A percentile compares a stretch with the other conserved stretches of the same genome.
Evolutionary conservation across 2,113 vertebrate species (phyloP).

Genomic region (Diadophis punctatus): DNA sequence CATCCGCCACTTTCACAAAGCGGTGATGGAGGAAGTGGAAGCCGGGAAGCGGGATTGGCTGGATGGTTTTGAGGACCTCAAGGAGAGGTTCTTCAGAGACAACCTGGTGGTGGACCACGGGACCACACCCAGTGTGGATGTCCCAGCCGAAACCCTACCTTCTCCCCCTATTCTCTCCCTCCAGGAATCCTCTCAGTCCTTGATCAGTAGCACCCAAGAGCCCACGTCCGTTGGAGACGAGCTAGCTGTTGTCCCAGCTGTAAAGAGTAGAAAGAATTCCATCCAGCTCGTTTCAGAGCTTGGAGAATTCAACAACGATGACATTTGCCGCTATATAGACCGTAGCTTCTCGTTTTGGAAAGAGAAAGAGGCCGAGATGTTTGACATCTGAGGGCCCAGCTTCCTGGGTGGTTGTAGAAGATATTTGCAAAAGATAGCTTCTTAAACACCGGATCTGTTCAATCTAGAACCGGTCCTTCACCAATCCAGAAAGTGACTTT

Average conservation of each 20-base stretch:
- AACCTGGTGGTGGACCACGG: constrained; percentile 45
- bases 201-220: not conserved
- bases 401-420: not conserved
- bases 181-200: not conserved
- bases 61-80: constrained; percentile 91
- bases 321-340: constrained; percentile 93
- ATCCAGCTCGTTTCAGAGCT: constrained; percentile 84
- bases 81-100: constrained; percentile 82
- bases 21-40: constrained; percentile 83
- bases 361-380: constrained; percentile 91
- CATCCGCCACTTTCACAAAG: constrained; percentile 87
- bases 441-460: not conserved
- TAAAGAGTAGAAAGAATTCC: constrained; percentile 61
- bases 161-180: not conserved
- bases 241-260: accelerated
- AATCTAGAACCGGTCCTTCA: not conserved
- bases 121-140: constrained; percentile 46
- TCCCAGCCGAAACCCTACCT: constrained; percentile 11
- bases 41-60: constrained; percentile 79
- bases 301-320: constrained; percentile 92
- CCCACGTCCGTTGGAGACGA: not conserved
- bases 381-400: constrained; percentile 75
- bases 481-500: not conserved
- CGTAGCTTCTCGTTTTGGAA: constrained; percentile 98
- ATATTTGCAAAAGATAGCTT: not conserved